Evolutionary conservation across 2,888 invertebrate species (phyloP).

Genomic region (Oithona nana): DNA sequence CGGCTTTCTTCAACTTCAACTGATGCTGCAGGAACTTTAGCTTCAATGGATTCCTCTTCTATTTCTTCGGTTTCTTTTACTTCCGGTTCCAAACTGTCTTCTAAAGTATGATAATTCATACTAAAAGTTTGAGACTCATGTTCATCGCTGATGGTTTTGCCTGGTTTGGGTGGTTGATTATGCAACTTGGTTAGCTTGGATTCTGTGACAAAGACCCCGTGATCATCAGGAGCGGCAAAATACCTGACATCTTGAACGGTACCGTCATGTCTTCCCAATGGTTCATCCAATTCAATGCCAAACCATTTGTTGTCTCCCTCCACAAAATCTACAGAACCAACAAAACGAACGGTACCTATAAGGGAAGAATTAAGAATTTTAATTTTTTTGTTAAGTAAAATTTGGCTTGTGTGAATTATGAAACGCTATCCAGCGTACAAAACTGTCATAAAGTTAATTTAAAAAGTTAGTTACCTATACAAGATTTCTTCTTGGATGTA

Average conservation of each 20-base stretch:
- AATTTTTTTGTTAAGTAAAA: too few relatives aligned
- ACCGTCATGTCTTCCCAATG: conserved; percentile 34
- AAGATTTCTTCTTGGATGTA: conserved; percentile 21
- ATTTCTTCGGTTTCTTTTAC: not conserved
- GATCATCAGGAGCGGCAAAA: conserved; percentile 2
- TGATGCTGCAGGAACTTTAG: not conserved
- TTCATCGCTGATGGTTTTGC: not conserved
- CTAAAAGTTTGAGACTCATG: not conserved
- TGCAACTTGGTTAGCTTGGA: not conserved
- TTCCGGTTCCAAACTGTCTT: not conserved
- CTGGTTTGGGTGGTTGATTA: not conserved
- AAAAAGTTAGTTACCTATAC: too few relatives aligned
- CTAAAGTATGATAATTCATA: not conserved
- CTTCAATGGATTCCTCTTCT: not conserved
- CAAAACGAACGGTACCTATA: not conserved
- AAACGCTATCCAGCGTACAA: too few relatives aligned
- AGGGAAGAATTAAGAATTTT: too few relatives aligned
- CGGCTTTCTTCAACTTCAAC: not conserved
- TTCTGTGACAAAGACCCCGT: conserved; percentile 14
- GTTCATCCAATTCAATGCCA: conserved; percentile 33
- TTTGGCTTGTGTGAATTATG: too few relatives aligned
- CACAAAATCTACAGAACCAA: conserved; percentile 7
- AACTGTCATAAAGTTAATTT: too few relatives aligned
- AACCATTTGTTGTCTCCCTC: conserved; percentile 26
- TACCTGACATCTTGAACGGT: conserved; percentile 29